Evolutionary conservation across 2,888 invertebrate genomes (phyloP).

Genomic region (Hartigia nigra): DNA sequence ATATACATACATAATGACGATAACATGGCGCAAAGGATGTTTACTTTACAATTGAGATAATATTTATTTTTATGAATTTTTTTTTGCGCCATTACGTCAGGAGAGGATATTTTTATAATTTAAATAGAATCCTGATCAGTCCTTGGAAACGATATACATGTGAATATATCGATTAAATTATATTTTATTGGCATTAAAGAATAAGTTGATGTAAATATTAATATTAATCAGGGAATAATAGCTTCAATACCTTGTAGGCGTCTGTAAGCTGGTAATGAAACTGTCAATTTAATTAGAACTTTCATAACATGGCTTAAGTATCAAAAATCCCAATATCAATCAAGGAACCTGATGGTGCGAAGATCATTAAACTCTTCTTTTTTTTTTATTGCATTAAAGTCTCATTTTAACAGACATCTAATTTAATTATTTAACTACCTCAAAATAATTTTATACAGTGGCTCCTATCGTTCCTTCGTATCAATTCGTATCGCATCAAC

Average conservation of each 20-base stretch:
- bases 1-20: background rate
- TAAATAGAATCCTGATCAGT: background rate
- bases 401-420: background rate
- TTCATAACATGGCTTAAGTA: background rate
- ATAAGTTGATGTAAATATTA: background rate
- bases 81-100: background rate
- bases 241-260: background rate
- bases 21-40: background rate
- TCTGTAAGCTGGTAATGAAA: background rate
- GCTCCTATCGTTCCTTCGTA: background rate
- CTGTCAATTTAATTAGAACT: background rate
- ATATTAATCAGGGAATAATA: background rate
- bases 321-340: background rate
- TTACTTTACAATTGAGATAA: background rate
- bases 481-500: background rate
- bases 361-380: background rate
- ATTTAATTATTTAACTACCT: background rate
- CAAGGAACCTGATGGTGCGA: background rate
- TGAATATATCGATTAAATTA: background rate
- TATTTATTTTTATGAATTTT: slow-evolving; percentile 7
- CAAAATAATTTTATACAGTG: background rate
- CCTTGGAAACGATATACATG: background rate
- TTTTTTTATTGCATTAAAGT: background rate
- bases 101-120: background rate
- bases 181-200: background rate